Conservation (phyloP, 2,113 vertebrate genomes). For the Lontra canadensis region DNA sequence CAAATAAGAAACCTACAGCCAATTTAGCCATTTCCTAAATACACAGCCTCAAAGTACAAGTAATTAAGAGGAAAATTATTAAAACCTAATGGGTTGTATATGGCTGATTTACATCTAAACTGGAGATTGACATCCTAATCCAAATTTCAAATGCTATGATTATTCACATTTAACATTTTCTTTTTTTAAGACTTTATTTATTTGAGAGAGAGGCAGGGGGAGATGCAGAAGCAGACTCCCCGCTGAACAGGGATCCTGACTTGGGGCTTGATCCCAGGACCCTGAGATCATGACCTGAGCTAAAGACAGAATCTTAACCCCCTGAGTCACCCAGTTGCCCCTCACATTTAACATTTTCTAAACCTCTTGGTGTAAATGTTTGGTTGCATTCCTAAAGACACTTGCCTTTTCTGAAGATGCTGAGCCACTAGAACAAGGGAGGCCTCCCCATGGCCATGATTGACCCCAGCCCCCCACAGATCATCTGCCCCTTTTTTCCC, state of each 20-base stretch:
- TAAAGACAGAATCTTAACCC: background rate
- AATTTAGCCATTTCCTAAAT: conserved; percentile 30
- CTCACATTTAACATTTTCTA: conserved; percentile 45
- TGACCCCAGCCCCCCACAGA: background rate
- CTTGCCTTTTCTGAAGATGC: background rate
- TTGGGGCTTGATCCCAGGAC: background rate
- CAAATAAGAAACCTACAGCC: background rate
- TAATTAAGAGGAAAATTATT: conserved; percentile 33
- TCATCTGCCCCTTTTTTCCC: background rate
- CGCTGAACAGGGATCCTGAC: background rate
- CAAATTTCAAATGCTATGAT: conserved; percentile 14
- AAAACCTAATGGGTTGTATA: background rate
- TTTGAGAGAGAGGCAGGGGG: background rate
- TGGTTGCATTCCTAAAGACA: conserved; percentile 24
- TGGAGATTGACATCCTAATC: background rate
- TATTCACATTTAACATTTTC: conserved; percentile 45
- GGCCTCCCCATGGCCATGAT: background rate
- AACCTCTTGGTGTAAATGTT: background rate
- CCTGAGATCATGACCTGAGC: background rate
- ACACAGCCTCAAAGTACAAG: background rate
- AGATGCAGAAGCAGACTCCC: background rate
- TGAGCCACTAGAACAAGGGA: background rate
- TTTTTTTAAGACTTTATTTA: background rate
- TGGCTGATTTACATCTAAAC: conserved; percentile 46
- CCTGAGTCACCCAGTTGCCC: background rate